Conservation (phyloP, 2,113 vertebrate species). For the Murina feae region DNA sequence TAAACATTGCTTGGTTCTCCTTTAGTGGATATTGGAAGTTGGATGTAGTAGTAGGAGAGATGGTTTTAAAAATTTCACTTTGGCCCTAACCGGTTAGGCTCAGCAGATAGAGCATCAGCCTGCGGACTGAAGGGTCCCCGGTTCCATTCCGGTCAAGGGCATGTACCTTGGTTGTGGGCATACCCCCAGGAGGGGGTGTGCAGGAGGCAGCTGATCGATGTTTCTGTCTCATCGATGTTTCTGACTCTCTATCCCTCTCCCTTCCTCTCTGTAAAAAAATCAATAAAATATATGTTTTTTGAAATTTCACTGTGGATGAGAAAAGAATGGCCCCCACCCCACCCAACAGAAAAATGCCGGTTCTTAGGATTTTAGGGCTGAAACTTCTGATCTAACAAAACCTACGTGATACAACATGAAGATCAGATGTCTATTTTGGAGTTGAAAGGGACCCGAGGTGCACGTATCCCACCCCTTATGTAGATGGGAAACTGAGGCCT, state of each 20-base stretch:
- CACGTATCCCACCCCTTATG: too few relatives aligned
- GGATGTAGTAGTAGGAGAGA: background rate
- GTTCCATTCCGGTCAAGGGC: too few relatives aligned
- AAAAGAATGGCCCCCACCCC: background rate
- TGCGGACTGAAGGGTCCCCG: too few relatives aligned
- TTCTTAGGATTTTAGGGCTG: background rate
- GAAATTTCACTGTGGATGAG: background rate
- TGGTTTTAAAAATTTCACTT: conserved; percentile 4
- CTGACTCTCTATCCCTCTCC: too few relatives aligned
- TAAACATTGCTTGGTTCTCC: background rate
- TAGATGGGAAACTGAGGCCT: background rate
- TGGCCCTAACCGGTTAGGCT: too few relatives aligned
- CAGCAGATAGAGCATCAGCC: too few relatives aligned
- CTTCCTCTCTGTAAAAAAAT: too few relatives aligned
- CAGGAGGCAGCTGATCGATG: too few relatives aligned
- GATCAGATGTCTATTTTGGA: background rate
- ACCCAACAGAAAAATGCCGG: background rate
- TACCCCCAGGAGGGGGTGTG: too few relatives aligned
- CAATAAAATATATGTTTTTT: too few relatives aligned
- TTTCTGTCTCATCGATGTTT: too few relatives aligned
- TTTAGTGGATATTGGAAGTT: background rate
- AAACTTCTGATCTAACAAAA: background rate
- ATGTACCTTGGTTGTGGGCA: too few relatives aligned
- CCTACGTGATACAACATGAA: background rate
- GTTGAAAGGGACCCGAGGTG: background rate